These are phyloP conservation scores for Spermophilus dauricus DNA, from an alignment of 2,113 vertebrate genomes.

Conservation along the genomic window DNA sequence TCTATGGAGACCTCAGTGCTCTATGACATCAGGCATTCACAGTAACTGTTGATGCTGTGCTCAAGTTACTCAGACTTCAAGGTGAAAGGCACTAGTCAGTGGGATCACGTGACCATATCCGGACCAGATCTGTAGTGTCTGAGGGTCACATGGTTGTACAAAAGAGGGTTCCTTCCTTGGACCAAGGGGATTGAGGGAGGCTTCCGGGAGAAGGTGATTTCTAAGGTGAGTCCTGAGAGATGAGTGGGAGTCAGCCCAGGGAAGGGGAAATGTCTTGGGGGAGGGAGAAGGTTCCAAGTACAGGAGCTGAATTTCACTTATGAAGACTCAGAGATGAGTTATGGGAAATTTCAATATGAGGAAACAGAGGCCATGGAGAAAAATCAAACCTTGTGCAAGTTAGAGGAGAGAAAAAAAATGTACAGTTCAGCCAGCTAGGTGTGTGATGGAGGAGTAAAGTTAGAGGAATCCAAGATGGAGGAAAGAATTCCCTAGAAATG, in stretches of 20 bases:
- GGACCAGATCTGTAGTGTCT: neutral
- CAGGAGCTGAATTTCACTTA: neutral
- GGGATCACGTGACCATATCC: neutral
- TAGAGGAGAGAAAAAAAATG: neutral
- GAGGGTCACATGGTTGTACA: neutral
- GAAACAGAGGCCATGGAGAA: neutral
- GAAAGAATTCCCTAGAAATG: neutral
- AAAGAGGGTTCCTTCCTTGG: neutral
- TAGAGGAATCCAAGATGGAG: neutral
- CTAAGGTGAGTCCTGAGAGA: neutral
- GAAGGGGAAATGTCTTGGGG: neutral
- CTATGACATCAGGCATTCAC: neutral
- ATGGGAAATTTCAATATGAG: neutral
- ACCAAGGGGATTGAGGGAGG: neutral
- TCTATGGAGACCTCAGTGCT: neutral
- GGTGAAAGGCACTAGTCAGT: too few species aligned
- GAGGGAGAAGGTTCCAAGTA: neutral
- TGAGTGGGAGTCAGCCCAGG: neutral
- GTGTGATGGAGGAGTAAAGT: neutral
- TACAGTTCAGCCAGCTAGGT: too few species aligned
- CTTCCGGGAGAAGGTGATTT: neutral
- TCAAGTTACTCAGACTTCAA: accelerated
- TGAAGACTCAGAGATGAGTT: too few species aligned
- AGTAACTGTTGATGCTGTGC: accelerated
- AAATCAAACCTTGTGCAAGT: neutral